Evolutionary conservation across 2,888 invertebrate species (phyloP).

Genomic region (Athrips mouffetella): DNA sequence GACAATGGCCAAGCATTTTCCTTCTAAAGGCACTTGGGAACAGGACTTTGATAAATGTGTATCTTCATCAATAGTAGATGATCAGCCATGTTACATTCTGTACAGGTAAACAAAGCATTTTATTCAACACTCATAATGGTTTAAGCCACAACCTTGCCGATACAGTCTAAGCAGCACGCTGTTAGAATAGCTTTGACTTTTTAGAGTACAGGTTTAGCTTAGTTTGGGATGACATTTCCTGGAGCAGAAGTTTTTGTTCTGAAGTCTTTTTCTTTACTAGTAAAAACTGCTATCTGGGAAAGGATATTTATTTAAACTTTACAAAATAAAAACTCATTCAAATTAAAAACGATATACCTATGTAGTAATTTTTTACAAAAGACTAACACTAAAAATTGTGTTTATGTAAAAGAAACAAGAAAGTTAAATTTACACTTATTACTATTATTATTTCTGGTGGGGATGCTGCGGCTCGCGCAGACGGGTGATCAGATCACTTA

Average conservation of each 20-base stretch:
- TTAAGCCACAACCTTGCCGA: too few relatives aligned
- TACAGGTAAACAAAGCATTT: constrained; percentile 79
- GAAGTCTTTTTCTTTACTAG: too few relatives aligned
- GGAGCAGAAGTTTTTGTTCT: not conserved
- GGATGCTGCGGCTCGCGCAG: too few relatives aligned
- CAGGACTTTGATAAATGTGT: constrained; percentile 90
- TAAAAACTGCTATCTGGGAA: not conserved
- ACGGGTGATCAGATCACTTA: too few relatives aligned
- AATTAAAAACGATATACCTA: not conserved
- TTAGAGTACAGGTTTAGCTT: too few relatives aligned
- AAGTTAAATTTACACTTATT: too few relatives aligned
- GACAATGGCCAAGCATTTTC: constrained; percentile 80
- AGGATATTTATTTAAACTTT: not conserved
- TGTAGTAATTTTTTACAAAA: too few relatives aligned
- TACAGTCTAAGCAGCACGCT: too few relatives aligned
- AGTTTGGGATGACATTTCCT: too few relatives aligned
- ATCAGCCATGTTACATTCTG: constrained; percentile 94
- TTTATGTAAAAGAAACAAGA: constrained; percentile 1
- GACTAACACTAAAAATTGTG: not conserved
- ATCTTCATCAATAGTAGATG: constrained; percentile 83
- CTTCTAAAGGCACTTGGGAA: constrained; percentile 88
- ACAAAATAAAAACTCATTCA: not conserved
- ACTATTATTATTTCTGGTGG: too few relatives aligned
- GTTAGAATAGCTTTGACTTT: too few relatives aligned
- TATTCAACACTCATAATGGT: not conserved